Conservation (phyloP, 2,888 invertebrate genomes). For the Lamellibrachia satsuma region DNA sequence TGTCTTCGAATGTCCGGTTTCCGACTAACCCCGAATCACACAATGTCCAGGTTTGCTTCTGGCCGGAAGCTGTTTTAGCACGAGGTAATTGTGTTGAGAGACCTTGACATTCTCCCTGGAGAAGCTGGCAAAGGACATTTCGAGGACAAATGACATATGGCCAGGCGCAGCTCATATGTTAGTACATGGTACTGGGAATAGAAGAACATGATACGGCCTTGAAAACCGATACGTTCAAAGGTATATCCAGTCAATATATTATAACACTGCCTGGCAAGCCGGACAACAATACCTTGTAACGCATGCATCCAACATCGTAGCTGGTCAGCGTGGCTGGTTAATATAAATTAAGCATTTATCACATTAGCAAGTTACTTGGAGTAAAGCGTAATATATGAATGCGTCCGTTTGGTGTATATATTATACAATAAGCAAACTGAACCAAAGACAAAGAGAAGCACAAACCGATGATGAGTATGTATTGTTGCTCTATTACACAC, state of each 20-base stretch:
- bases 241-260: neutral
- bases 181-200: no score
- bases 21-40: neutral
- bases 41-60: neutral
- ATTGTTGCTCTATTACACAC: neutral
- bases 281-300: neutral
- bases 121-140: no score
- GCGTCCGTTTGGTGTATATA: no score
- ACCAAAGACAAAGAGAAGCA: no score
- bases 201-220: neutral
- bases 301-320: no score
- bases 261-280: neutral
- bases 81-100: neutral
- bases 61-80: neutral
- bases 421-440: no score
- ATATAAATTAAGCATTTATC: no score
- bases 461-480: no score
- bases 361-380: no score
- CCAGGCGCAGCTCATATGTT: neutral
- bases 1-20: neutral
- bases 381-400: no score
- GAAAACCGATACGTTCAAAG: neutral
- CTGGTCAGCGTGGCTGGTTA: no score
- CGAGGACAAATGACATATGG: no score
- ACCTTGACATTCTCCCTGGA: neutral